Evolutionary conservation across 2,113 vertebrate genomes (phyloP).

Genomic region (Ctenodactylus gundi): DNA sequence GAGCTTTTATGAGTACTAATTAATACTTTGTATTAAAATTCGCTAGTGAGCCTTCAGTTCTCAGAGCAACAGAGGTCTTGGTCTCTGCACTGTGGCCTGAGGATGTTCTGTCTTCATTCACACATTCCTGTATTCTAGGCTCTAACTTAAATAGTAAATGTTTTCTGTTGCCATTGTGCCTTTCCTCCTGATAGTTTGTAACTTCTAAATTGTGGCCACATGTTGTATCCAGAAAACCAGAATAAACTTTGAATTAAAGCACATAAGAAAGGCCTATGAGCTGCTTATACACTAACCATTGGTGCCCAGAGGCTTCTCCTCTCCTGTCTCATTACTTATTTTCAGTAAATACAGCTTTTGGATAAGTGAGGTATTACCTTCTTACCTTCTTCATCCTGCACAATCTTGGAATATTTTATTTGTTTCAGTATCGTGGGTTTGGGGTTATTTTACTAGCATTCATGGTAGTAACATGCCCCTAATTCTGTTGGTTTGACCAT

Average conservation of each 20-base stretch:
- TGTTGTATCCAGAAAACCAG: constrained; percentile 44
- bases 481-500: constrained; percentile 3
- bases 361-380: constrained; percentile 65
- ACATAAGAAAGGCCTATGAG: neutral
- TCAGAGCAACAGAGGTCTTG: neutral
- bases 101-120: constrained; percentile 18
- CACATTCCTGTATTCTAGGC: neutral
- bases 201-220: constrained; percentile 26
- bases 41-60: neutral
- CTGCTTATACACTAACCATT: neutral
- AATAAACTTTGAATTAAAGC: constrained; percentile 41
- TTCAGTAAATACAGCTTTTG: constrained; percentile 53
- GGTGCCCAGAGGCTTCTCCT: neutral
- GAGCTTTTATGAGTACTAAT: constrained; percentile 39
- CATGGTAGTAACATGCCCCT: constrained; percentile 34
- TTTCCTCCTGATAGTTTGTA: constrained; percentile 29
- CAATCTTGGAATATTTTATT: constrained; percentile 45
- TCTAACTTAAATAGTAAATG: constrained; percentile 19
- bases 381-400: neutral
- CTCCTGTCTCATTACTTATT: neutral
- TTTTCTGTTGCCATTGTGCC: constrained; percentile 24
- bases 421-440: constrained; percentile 45
- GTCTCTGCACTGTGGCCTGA: neutral
- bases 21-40: constrained; percentile 55
- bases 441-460: neutral